Evolutionary conservation across 2,113 vertebrate genomes (phyloP), one percentile per base, ranked within the genome.

Genomic region (Pleuronectes platessa): DNA sequence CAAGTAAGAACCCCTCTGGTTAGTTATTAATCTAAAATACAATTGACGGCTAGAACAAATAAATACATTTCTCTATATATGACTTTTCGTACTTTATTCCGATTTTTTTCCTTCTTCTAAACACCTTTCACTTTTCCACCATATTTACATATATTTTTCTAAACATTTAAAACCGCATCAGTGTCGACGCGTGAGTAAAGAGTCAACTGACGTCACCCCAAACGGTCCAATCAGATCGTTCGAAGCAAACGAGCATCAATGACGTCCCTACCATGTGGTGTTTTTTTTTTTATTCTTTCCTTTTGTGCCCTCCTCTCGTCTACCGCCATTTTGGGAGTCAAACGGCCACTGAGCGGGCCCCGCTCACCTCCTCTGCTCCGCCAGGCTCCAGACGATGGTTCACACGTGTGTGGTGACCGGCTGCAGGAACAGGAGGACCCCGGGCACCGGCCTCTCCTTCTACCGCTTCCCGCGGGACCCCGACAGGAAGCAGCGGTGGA

Each of bases 321-420:
- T 35, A 54, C 86, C 87, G 71, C 93, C 93, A 95, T 95, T 95
- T 94, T 94, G 92, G 93, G 94, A 94, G 93, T 94, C 93, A 94
- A 91, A 89, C 62, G 68, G 55, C 49, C 74, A 70, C 15, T 54
- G 23, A 45, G 27, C 23, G 26, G 49, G 47, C 47, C 15, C 62
- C 14, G 51, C 78, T 27, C 31, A 6, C 31, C 80, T 5, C 75
- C 51, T 54, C 7, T n/a, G 20, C 51, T 79, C 53, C 56, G 83
- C 68, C 84, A 72, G 81, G 78, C 79, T 42, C 66, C 66, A 78
- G 86, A 92, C 86, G 88, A 94, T 95, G 93, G 93, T 95, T 78
- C 93, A 94, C 85, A 94, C 94, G 2, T 95, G 94, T 53, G 93
- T 94, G 83, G 94, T 93, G 88, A 81, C 93, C 1, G 93, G 93